Base-by-base conservation (phyloP, 2,113 vertebrate genomes). In the Paramormyrops kingsleyae region DNA sequence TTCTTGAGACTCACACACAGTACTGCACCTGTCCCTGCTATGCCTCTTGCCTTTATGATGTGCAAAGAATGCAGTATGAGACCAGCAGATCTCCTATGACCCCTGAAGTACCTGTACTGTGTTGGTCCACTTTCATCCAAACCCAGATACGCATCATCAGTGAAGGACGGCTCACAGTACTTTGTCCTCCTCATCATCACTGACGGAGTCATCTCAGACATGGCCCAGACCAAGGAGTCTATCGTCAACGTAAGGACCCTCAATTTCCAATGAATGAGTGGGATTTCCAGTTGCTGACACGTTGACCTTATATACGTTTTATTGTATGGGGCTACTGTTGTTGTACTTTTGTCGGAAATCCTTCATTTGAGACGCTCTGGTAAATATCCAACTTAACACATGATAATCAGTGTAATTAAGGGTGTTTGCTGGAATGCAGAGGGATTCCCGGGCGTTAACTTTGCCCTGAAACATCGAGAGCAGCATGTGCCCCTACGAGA, bases 191-290 rank as follows among this genome's bases (percentile, higher is more conserved):
- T 97, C 91, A 97, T 97, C 92, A 90, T 97, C 91, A 97, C 97
- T 24, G 97, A 97, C 35, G 97, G 97, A 39, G 97, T 97, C 90
- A 97, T 97, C 94, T 97, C 97, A 2, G 97, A 97, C 91, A 97
- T 97, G 97, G 97, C 96, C 92, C 96, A 97, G 91, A 96, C 97
- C 13, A 97, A 97, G 93, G 97, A 97, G 91, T 96, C 97, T 53
- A 97, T 97, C 90, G 96, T 97, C 53, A 96, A 96, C 1, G 97
- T 97, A 93, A 96, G 96, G 95, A 91, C 24, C 27, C 19, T 35
- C 15, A 27, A 44, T 24, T 50, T 35, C n/a, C 21, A 59, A 0
- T 42, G 10, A 42, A n/a, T 39, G n/a, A 35, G 15, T 85, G 21
- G 83, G 1, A 15, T 85, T 21, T 27, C 46, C 10, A 6, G 31